Evolutionary conservation across 2,113 vertebrate genomes (phyloP), one percentile per base, ranked within the genome.

Genomic region (Empidonax alnorum): DNA sequence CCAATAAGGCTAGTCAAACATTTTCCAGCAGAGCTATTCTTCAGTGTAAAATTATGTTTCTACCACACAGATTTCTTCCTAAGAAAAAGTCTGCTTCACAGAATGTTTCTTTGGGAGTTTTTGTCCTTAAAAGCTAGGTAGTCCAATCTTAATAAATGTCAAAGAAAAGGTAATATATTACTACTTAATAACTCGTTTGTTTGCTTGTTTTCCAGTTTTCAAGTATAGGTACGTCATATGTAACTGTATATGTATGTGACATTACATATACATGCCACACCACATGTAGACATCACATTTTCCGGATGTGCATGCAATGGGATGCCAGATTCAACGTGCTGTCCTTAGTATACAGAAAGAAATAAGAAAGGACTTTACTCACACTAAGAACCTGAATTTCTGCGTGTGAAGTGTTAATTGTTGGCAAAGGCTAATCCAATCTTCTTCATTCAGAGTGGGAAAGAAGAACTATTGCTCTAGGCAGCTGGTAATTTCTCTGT

Each of bases 221-320:
- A 31, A 3, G 0, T 78, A 11, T 15, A 27, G 8, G 37, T 79
- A 12, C 1, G 1, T 50, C 19, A 84, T 4, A 31, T 62, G 10
- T 7, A 66, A 23, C 33, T 33, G 18, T 23, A 6, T 5, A 10
- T 5, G 5, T 50, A 33, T 22, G 65, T 50, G 53, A 46, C 5
- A 33, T 76, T 23, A 10, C 13, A 22, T 39, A 50, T 42, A 44
- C 39, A 28, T 74, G 4, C 8, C 52, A 30, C 15, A 52, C 37
- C 37, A 72, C 5, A 27, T 74, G 25, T 22, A 82, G 63, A 33
- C 14, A 44, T 44, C 17, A 6, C 17, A 52, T 61, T 31, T 27
- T 56, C 27, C 75, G 35, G 21, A 35, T 63, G n/a, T n/a, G 3
- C 4, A 47, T n/a, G 3, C 8, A 61, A 56, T 11, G 27, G 18